Evolutionary conservation across 2,113 vertebrate genomes (phyloP).

Genomic region (Boulengeromyrus knoepffleri): DNA sequence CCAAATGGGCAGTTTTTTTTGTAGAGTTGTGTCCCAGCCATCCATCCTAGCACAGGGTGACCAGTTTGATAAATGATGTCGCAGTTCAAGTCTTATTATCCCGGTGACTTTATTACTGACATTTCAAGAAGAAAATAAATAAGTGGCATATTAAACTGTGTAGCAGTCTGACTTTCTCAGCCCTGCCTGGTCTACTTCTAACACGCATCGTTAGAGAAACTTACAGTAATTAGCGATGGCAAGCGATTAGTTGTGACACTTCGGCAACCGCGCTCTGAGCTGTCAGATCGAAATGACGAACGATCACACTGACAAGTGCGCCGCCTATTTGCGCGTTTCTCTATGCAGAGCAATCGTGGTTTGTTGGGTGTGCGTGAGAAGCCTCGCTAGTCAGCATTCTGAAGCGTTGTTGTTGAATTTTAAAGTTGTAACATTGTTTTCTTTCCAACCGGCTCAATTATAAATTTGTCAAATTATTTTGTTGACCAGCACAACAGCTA

Average conservation of each 20-base stretch:
- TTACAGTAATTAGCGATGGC: background rate
- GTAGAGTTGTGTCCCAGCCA: background rate
- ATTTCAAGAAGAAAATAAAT: background rate
- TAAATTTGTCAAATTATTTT: background rate
- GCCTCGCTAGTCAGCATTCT: background rate
- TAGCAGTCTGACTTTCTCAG: background rate
- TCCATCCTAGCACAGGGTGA: background rate
- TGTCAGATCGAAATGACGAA: background rate
- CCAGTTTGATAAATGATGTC: background rate
- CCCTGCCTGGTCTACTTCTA: background rate
- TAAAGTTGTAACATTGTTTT: background rate
- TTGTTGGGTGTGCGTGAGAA: background rate
- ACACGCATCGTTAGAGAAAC: background rate
- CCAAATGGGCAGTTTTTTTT: background rate
- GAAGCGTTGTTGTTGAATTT: background rate
- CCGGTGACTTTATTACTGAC: background rate
- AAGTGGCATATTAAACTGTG: background rate
- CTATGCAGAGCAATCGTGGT: background rate
- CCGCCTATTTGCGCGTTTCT: background rate
- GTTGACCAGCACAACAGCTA: background rate
- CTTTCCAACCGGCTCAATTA: background rate
- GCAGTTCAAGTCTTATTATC: background rate
- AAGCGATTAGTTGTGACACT: background rate
- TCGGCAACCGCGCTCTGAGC: background rate
- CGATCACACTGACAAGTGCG: background rate